Conservation (phyloP, 2,113 vertebrate species). For the Pedetes capensis region DNA sequence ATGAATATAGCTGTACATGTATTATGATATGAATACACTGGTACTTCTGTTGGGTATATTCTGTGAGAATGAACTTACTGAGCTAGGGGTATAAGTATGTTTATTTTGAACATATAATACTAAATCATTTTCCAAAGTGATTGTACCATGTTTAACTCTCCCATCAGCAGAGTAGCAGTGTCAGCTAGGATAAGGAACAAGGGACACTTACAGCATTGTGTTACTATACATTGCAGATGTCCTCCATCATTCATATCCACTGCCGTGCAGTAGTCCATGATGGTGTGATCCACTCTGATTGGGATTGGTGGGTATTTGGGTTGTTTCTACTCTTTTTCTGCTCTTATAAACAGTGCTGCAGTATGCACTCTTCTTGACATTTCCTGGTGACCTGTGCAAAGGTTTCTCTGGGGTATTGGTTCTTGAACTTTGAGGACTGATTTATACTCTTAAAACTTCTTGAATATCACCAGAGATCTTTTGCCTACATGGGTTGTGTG, state of each 20-base stretch:
- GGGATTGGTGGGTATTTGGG: not conserved
- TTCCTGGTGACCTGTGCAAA: not conserved
- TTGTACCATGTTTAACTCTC: not conserved
- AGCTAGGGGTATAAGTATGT: not conserved
- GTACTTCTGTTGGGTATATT: not conserved
- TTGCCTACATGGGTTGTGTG: not conserved
- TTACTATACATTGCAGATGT: not conserved
- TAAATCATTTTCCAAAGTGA: not conserved
- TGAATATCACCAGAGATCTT: not conserved
- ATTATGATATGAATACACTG: not conserved
- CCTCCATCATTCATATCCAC: not conserved
- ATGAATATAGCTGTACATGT: not conserved
- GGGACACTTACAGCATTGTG: not conserved
- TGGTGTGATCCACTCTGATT: not conserved
- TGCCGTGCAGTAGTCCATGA: not conserved
- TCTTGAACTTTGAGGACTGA: not conserved
- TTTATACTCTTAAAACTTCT: not conserved
- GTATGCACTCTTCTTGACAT: not conserved
- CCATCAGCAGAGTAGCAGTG: not conserved
- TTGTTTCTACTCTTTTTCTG: not conserved
- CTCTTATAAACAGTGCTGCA: not conserved
- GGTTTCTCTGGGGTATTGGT: not conserved
- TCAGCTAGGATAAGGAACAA: not conserved
- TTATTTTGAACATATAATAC: not conserved
- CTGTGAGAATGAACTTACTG: not conserved